Conservation (phyloP, 2,113 vertebrate species). For the Collichthys lucidus region DNA sequence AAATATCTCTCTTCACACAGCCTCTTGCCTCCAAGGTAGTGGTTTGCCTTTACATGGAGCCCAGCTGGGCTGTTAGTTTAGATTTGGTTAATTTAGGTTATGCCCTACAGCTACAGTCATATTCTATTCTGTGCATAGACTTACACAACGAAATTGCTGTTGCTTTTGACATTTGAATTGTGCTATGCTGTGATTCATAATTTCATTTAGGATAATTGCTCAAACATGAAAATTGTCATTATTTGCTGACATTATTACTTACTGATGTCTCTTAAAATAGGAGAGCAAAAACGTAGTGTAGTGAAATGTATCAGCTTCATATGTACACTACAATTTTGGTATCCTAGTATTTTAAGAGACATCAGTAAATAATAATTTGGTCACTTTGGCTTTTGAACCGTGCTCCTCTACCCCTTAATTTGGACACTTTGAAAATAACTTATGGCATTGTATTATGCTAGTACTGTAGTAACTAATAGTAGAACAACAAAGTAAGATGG, state of each 20-base stretch:
- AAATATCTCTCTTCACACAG: not conserved
- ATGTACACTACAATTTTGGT: not conserved
- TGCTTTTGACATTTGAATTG: not conserved
- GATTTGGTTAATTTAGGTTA: not conserved
- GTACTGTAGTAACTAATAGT: not conserved
- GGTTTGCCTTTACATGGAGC: too few species aligned
- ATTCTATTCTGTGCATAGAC: not conserved
- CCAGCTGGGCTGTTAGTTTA: too few species aligned
- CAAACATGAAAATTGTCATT: not conserved
- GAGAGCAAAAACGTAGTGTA: not conserved
- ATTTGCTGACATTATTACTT: not conserved
- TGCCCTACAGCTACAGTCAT: too few species aligned
- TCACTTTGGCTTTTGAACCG: not conserved
- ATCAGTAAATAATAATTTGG: too few species aligned
- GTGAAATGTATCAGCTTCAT: not conserved
- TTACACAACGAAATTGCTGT: not conserved
- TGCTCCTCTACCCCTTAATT: not conserved
- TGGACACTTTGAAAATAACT: not conserved
- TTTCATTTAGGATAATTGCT: not conserved
- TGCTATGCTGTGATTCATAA: not conserved
- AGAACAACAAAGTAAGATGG: too few species aligned
- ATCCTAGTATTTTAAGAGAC: too few species aligned
- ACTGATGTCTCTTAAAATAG: not conserved
- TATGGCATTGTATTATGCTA: conserved; percentile 11
- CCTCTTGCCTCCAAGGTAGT: conserved; percentile 16